Base-by-base conservation (phyloP, 1,140 invertebrate species). In the Wiebesia pumilae region DNA sequence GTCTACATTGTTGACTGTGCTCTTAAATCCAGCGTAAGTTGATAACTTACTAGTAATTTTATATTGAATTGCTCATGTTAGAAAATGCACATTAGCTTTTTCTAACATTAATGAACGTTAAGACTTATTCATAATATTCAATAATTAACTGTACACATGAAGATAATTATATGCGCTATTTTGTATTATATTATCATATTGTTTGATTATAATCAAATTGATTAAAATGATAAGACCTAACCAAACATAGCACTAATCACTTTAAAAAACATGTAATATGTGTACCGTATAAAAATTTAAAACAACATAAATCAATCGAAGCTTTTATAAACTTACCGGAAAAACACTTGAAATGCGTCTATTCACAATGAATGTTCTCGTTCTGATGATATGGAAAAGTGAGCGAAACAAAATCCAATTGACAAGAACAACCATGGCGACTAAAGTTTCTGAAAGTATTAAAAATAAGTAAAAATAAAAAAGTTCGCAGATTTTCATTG, bases 331-430 rank as follows among this genome's bases (percentile, higher is more conserved):
- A 35, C 84, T 85, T 71, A 85, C 84, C 77, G 62, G 43, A 47
- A 85, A 85, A 51, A 80, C 27, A n/a, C 62, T 54, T 9, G 77
- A 85, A 40, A 85, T 80, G 71, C 62, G 43, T 80, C 35, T 85
- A 38, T 16, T 62, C 38, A 14, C 33, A 33, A 62, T 71, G 33
- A 71, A 79, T 38, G 43, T 67, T 54, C 30, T 62, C 14, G 30
- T 33, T 69, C 33, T 51, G 4, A 51, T 67, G 3, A 1, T 1
- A 27, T 24, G 19, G 79, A 69, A 6, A 54, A 81, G 21, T 16
- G 78, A 81, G 3, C 65, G 30, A 43, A 33, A 43, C 47, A 80
- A 71, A 81, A 85, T 71, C 40, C 43, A 73, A n/a, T 81, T 81
- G 62, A 43, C 65, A 67, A 47, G 54, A 6, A 69, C 43, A 9